phyloP scores from a whole-genome alignment of 2,888 invertebrate genomes.

The Nomada fucata region DNA sequence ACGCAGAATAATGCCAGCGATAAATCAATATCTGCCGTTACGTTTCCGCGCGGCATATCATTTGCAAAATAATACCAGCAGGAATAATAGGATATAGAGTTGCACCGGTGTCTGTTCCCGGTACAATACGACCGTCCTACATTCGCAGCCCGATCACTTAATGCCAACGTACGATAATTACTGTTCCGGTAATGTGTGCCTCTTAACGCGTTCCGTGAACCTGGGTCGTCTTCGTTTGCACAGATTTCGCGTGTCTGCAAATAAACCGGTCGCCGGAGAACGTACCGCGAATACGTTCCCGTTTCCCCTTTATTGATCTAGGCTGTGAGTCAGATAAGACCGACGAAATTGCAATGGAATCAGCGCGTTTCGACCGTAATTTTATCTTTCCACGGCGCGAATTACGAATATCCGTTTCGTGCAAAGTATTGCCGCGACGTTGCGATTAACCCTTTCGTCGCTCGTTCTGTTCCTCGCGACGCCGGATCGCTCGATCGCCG shows the following conservation, averaged over 20 bases:
- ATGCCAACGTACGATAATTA: too few relatives aligned
- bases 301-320: constrained; percentile 47
- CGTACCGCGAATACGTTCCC: constrained; percentile 5
- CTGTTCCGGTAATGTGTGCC: too few relatives aligned
- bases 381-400: constrained; percentile 1
- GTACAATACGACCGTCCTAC: too few relatives aligned
- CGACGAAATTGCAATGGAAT: background rate
- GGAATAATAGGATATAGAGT: too few relatives aligned
- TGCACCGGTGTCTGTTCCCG: too few relatives aligned
- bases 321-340: constrained; percentile 39
- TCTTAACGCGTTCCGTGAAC: background rate
- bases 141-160: too few relatives aligned
- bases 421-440: constrained; percentile 21
- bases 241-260: background rate
- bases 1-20: too few relatives aligned
- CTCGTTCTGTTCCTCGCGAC: background rate
- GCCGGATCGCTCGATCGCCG: background rate
- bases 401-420: background rate
- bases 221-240: too few relatives aligned
- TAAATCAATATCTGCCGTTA: too few relatives aligned
- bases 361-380: background rate
- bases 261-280: constrained; percentile 16
- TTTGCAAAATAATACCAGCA: too few relatives aligned
- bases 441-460: constrained; percentile 38
- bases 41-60: too few relatives aligned